Conservation (phyloP, 1,140 invertebrate species). For the Drosophila serrata region DNA sequence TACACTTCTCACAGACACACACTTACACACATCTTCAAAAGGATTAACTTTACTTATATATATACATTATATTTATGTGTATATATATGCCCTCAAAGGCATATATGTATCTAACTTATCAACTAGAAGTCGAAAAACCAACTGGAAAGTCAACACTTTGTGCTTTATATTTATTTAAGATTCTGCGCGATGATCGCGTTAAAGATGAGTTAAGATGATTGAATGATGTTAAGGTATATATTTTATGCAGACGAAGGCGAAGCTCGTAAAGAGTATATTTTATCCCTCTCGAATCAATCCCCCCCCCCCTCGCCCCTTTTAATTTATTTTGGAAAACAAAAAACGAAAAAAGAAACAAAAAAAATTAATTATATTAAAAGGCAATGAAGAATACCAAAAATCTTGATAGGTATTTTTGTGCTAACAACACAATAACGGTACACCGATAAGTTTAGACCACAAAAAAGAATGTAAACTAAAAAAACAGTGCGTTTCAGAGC, state of each 20-base stretch:
- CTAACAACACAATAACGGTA: slow-evolving; percentile 62
- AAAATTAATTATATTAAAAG: slow-evolving; percentile 1
- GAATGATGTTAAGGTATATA: slow-evolving; percentile 5
- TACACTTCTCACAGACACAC: slow-evolving; percentile 26
- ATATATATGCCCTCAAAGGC: slow-evolving; percentile 24
- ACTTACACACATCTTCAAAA: slow-evolving; percentile 16
- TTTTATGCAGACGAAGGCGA: slow-evolving; percentile 17
- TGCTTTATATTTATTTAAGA: slow-evolving; percentile 82
- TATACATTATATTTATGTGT: slow-evolving; percentile 22
- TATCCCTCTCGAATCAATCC: slow-evolving; percentile 29
- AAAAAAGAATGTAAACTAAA: neutral
- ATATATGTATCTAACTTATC: slow-evolving; percentile 21
- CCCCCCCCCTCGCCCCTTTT: neutral
- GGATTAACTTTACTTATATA: slow-evolving; percentile 30
- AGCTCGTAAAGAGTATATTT: slow-evolving; percentile 7
- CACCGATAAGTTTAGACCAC: slow-evolving; percentile 69
- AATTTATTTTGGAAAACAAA: slow-evolving; percentile 49
- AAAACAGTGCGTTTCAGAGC: slow-evolving; percentile 6
- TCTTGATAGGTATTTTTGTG: slow-evolving; percentile 63
- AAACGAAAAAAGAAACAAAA: slow-evolving; percentile 4
- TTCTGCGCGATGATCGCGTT: slow-evolving; percentile 32
- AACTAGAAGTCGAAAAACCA: slow-evolving; percentile 53
- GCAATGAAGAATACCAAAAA: slow-evolving; percentile 27
- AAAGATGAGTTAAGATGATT: neutral
- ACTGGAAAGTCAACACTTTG: slow-evolving; percentile 79